These are phyloP conservation scores for Brachyrhaphis roseni DNA, from an alignment of 2,797 vertebrate species.

Conservation along the genomic window DNA sequence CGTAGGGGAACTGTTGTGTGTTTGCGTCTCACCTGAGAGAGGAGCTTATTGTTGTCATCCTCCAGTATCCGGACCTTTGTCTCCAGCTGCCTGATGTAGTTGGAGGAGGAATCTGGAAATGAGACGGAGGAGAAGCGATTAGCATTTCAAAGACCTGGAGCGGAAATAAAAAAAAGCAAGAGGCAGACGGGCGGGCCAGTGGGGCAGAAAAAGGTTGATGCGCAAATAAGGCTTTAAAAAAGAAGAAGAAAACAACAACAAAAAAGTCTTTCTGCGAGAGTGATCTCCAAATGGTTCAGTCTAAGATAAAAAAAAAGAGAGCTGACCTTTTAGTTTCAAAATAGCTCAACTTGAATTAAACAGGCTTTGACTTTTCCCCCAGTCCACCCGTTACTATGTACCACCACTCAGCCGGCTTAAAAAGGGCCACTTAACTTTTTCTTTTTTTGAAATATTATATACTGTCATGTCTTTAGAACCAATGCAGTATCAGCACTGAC, in stretches of 20 bases:
- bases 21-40: conserved; percentile 85
- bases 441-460: not conserved
- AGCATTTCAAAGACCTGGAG: conserved; percentile 71
- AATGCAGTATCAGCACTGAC: not conserved
- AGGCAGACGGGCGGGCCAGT: conserved; percentile 31
- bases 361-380: not conserved
- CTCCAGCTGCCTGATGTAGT: conserved; percentile 94
- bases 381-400: not conserved
- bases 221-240: not conserved
- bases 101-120: conserved; percentile 88
- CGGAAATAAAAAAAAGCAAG: conserved; percentile 16
- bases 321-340: not conserved
- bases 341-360: not conserved
- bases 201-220: conserved; percentile 48
- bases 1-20: not conserved
- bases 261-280: not conserved
- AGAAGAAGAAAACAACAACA: not conserved
- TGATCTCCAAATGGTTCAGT: not conserved
- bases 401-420: not conserved
- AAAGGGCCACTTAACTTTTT: not conserved
- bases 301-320: not conserved
- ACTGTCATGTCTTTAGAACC: not conserved
- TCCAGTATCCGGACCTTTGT: conserved; percentile 93
- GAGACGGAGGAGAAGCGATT: conserved; percentile 48
- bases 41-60: conserved; percentile 90